Evolutionary conservation across 2,888 invertebrate genomes (phyloP).

Genomic region (Agrotis segetum): DNA sequence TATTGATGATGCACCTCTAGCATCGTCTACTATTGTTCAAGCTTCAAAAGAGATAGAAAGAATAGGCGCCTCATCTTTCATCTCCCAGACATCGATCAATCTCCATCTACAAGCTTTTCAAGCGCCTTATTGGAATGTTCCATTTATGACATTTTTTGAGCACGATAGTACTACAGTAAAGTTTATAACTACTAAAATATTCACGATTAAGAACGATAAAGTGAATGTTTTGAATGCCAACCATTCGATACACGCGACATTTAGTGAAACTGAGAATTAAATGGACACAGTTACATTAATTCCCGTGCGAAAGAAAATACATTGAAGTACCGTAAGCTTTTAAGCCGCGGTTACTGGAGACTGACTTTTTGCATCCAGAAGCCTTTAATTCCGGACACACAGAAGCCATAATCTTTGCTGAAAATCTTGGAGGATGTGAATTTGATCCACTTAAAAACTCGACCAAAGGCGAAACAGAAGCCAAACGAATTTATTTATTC

Average conservation of each 20-base stretch:
- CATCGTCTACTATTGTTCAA: conserved; percentile 5
- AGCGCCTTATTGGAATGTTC: conserved; percentile 45
- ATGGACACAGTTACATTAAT: conserved; percentile 33
- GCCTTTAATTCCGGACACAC: conserved; percentile 49
- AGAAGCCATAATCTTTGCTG: conserved; percentile 52
- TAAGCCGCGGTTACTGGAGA: conserved; percentile 3
- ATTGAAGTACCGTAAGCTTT: conserved; percentile 8
- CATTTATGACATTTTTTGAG: conserved; percentile 51
- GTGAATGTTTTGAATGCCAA: conserved; percentile 42
- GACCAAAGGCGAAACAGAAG: conserved; percentile 39
- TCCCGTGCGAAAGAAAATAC: conserved; percentile 48
- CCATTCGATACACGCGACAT: conserved; percentile 37
- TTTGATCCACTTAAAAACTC: conserved; percentile 32
- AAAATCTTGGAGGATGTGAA: conserved; percentile 53
- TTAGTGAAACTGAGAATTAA: conserved; percentile 36
- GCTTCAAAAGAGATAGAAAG: conserved; percentile 19
- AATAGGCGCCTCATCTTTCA: conserved; percentile 40
- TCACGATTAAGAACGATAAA: conserved; percentile 45
- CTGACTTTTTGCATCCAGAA: conserved; percentile 30
- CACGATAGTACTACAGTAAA: conserved; percentile 41
- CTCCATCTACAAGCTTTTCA: conserved; percentile 35
- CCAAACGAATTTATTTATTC: conserved; percentile 25
- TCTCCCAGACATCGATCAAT: conserved; percentile 50
- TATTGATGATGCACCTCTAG: conserved; percentile 1
- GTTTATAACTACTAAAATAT: conserved; percentile 52